Evolutionary conservation across 2,888 invertebrate genomes (phyloP), one percentile per base, ranked within the genome.

Genomic region (Toxonevra muliebris): DNA sequence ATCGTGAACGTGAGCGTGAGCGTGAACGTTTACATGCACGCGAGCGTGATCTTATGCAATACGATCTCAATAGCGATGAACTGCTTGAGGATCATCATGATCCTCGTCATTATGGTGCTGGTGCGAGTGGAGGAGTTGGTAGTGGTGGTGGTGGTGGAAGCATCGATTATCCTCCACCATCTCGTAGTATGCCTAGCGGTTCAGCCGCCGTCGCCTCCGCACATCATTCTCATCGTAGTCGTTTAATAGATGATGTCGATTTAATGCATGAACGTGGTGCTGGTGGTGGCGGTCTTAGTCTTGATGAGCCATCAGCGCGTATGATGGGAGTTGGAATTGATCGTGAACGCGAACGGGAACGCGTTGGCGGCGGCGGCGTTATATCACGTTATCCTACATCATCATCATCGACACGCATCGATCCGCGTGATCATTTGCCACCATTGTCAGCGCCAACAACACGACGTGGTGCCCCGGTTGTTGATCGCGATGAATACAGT

Each of bases 401-500:
- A n/a, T 60, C 66, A 11, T 61, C 73, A n/a, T 60, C 71, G 50
- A 71, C 68, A 8, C 68, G 69, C 54, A 79, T 80, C 60, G 82
- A 82, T 74, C 79, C 82, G 40, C 74, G 83, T 8, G 83, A 84
- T 69, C 71, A 30, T 53, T 70, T 82, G 73, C 77, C 84, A 70
- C 79, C 76, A 53, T 78, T 76, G 69, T 79, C 79, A 69, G 79
- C 78, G 73, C 77, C 77, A 68, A 77, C 76, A 70, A 76, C 78
- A 68, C 75, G 79, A 71, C 76, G 84, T 54, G 80, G 84, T 48
- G 80, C 83, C 71, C 79, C 84, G 66, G 81, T 84, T 69, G 80
- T 81, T 71, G 84, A 85, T 78, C 83, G 84, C 76, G 85, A 85
- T 77, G 85, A 85, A 82, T 86, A 85, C 80, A 85, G 85, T 82